phyloP scores from a whole-genome alignment of 1,140 invertebrate genomes.

The Calosoma granatense region DNA sequence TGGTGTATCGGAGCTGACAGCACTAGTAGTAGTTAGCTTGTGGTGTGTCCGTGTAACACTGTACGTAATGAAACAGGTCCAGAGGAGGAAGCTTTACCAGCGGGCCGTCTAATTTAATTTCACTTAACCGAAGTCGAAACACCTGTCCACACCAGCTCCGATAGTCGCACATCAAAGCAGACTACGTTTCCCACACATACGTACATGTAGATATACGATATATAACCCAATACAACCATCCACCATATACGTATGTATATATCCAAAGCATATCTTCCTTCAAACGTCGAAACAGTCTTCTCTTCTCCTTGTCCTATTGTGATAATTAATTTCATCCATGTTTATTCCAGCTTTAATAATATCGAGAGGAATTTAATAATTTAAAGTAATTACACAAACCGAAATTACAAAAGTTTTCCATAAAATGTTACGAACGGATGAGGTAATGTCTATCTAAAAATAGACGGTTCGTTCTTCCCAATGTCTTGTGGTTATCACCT shows the following conservation, averaged over 20 bases:
- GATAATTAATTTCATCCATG: slow-evolving; percentile 7
- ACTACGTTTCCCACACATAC: no score
- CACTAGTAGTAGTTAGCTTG: neutral
- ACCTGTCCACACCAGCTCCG: neutral
- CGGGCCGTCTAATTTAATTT: neutral
- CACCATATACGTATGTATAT: neutral
- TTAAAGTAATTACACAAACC: neutral
- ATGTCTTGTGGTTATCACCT: neutral
- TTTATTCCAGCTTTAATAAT: neutral
- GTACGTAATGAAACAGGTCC: neutral
- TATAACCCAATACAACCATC: neutral
- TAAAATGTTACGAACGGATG: neutral
- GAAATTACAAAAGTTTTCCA: neutral
- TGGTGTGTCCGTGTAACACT: neutral
- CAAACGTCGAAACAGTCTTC: neutral
- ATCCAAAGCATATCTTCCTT: neutral
- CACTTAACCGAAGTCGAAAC: slow-evolving; percentile 7
- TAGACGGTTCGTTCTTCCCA: no score
- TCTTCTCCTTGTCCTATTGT: neutral
- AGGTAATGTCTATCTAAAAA: neutral
- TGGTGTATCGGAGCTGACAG: no score
- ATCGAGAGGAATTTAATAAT: neutral
- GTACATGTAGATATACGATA: no score
- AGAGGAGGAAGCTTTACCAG: neutral
- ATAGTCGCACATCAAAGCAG: slow-evolving; percentile 5